Evolutionary conservation across 2,113 vertebrate species (phyloP).

Genomic region (Galemys pyrenaicus): DNA sequence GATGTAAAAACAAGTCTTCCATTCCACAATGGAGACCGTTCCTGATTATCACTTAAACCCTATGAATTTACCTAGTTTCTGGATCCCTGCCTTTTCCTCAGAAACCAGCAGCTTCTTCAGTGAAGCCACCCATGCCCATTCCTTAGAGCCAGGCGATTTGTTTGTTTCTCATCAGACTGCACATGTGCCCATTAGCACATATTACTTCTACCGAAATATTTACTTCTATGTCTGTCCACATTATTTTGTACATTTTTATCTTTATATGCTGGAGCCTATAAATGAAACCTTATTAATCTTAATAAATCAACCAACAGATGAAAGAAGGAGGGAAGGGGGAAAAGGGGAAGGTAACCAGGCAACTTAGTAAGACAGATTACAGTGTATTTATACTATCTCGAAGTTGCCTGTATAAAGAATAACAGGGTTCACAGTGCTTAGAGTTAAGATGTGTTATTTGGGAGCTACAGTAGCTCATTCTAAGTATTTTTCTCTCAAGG

Average conservation of each 20-base stretch:
- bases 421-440: neutral
- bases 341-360: fast-evolving
- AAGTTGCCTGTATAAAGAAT: neutral
- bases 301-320: neutral
- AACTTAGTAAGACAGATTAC: too few relatives aligned
- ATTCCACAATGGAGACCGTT: neutral
- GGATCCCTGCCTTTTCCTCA: neutral
- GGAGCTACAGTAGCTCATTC: slow-evolving; percentile 50
- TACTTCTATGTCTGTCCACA: neutral
- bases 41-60: neutral
- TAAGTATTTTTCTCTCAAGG: slow-evolving; percentile 75
- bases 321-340: neutral
- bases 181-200: neutral
- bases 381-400: neutral
- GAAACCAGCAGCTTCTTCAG: neutral
- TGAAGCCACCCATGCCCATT: neutral
- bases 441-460: neutral
- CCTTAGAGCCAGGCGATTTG: neutral
- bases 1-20: neutral
- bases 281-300: neutral
- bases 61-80: neutral
- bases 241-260: neutral
- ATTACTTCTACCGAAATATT: neutral
- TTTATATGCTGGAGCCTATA: neutral
- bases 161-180: neutral